Percentiles rank a stretch among this genome's conserved stretches.
These are phyloP conservation scores for Eolophus roseicapilla DNA, from an alignment of 2,113 vertebrate genomes.

Conservation along the genomic window DNA sequence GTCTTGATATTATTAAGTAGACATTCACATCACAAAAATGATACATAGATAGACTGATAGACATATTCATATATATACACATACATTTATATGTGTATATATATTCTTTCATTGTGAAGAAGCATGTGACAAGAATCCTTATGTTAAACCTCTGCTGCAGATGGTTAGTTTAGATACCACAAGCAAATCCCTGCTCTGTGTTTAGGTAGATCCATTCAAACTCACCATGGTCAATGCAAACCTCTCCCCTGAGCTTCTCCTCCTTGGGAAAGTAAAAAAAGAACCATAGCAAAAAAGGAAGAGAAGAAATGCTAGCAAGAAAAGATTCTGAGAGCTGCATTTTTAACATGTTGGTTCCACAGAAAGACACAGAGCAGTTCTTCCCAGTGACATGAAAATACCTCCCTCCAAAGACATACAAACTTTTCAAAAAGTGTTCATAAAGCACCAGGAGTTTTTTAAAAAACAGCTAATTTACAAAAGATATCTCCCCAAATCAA, in stretches of 20 bases:
- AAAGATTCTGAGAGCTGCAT: neutral
- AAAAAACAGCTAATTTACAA: neutral
- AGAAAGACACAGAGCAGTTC: neutral
- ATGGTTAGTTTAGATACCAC: neutral
- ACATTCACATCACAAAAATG: neutral
- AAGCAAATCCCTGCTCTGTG: neutral
- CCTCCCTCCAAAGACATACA: neutral
- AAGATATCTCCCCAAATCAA: neutral
- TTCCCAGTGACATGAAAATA: neutral
- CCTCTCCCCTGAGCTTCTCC: neutral
- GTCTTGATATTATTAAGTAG: neutral
- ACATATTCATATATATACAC: neutral
- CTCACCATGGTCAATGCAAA: neutral
- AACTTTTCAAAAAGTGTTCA: neutral
- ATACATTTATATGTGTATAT: neutral
- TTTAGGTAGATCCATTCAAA: neutral
- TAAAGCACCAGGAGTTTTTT: neutral
- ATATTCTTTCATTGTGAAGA: neutral
- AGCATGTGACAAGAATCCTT: neutral
- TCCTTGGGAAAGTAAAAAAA: neutral
- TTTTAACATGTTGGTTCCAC: neutral
- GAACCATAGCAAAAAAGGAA: neutral
- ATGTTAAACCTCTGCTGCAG: neutral
- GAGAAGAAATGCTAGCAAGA: neutral
- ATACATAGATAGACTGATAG: neutral